These are phyloP conservation scores for Synergus laeviventris DNA, from an alignment of 2,888 invertebrate species.

Conservation along the genomic window DNA sequence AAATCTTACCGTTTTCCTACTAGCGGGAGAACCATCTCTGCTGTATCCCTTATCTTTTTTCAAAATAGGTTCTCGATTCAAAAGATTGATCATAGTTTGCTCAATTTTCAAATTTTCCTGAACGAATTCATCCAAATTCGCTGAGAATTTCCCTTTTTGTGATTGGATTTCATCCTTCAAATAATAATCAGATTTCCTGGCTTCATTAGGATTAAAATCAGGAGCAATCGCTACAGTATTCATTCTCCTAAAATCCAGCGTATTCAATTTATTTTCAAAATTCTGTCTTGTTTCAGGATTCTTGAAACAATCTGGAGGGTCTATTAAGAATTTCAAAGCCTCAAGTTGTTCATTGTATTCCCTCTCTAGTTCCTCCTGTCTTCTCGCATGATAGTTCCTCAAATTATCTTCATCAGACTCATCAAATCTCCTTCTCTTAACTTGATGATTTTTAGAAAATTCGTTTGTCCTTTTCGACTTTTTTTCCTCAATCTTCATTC, in stretches of 20 bases:
- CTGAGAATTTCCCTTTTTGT: not conserved
- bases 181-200: constrained; percentile 6
- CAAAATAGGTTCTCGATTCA: constrained; percentile 60
- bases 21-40: constrained; percentile 42
- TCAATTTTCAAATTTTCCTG: constrained; percentile 59
- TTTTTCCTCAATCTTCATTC: not conserved
- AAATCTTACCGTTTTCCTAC: constrained; percentile 65
- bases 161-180: not conserved
- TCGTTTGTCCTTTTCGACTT: constrained; percentile 10
- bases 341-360: constrained; percentile 66
- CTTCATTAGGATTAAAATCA: not conserved
- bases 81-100: constrained; percentile 61
- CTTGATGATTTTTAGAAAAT: not conserved
- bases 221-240: constrained; percentile 66
- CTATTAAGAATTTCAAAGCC: constrained; percentile 66
- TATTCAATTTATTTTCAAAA: constrained; percentile 65
- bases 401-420: constrained; percentile 6
- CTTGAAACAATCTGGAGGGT: constrained; percentile 65
- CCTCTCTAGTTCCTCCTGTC: constrained; percentile 51
- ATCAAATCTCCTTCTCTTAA: not conserved
- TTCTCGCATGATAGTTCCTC: not conserved
- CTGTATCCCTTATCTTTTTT: constrained; percentile 54
- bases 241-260: constrained; percentile 68
- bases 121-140: constrained; percentile 52
- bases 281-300: constrained; percentile 59